Evolutionary conservation across 1,140 invertebrate species (phyloP).

Genomic region (Conus betulinus): DNA sequence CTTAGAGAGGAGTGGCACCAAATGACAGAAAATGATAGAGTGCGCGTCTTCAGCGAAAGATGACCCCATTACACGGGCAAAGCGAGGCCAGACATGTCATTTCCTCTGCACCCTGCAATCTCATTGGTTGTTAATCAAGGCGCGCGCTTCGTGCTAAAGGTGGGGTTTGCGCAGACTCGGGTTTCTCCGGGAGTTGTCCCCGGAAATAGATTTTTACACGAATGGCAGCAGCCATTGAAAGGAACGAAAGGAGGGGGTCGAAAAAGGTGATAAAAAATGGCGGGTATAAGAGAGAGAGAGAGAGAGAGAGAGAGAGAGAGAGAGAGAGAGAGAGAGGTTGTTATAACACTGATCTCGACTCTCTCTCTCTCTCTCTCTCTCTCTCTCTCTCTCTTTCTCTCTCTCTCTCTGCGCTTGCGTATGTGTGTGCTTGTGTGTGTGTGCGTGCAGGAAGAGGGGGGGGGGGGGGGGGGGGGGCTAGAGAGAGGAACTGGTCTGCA

Average conservation of each 20-base stretch:
- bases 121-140: slow-evolving; percentile 23
- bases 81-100: slow-evolving; percentile 20
- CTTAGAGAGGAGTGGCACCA: background rate
- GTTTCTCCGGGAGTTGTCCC: slow-evolving; percentile 21
- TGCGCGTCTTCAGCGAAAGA: slow-evolving; percentile 5
- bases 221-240: background rate
- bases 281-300: background rate
- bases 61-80: slow-evolving; percentile 14
- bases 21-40: slow-evolving; percentile 27
- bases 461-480: no score
- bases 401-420: no score
- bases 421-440: no score
- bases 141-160: slow-evolving; percentile 2
- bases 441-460: no score
- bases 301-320: background rate
- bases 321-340: background rate
- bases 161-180: slow-evolving; percentile 9
- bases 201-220: slow-evolving; percentile 27
- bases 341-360: no score
- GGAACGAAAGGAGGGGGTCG: background rate
- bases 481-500: no score
- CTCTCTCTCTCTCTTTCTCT: no score
- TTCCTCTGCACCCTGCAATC: slow-evolving; percentile 27
- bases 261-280: background rate
- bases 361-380: no score